Percentiles rank a stretch among this genome's conserved stretches.
These are phyloP conservation scores for Phyllostomus discolor DNA, from an alignment of 2,113 vertebrate genomes.

Conservation along the genomic window DNA sequence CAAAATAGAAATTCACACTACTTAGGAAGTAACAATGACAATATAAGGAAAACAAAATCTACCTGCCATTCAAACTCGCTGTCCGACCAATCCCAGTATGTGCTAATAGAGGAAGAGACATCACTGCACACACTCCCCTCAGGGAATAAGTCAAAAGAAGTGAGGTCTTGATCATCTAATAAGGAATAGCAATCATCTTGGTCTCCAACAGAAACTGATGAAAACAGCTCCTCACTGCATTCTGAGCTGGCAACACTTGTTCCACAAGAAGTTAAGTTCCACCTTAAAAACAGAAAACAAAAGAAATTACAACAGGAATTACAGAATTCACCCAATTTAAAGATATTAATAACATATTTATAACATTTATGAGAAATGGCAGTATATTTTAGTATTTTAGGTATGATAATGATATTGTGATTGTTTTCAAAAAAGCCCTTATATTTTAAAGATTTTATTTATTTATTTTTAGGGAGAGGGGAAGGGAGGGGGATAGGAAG, in stretches of 20 bases:
- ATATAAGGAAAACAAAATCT: slow-evolving; percentile 49
- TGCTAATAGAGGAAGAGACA: slow-evolving; percentile 98
- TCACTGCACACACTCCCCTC: slow-evolving; percentile 99
- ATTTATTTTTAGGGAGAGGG: no score
- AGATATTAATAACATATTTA: neutral
- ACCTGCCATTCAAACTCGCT: slow-evolving; percentile 99
- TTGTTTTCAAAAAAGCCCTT: slow-evolving; percentile 11
- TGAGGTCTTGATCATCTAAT: slow-evolving; percentile 96
- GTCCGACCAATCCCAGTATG: slow-evolving; percentile 99
- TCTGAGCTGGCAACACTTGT: slow-evolving; percentile 98
- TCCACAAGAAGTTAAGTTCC: slow-evolving; percentile 97
- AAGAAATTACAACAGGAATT: slow-evolving; percentile 50
- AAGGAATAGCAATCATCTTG: slow-evolving; percentile 98
- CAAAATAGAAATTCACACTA: slow-evolving; percentile 22
- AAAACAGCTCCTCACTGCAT: slow-evolving; percentile 98
- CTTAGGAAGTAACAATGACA: neutral
- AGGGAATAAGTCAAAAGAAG: slow-evolving; percentile 95
- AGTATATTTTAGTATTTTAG: neutral
- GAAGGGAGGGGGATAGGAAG: no score
- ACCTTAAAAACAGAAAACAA: slow-evolving; percentile 80
- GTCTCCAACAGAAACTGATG: slow-evolving; percentile 96
- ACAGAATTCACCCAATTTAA: neutral
- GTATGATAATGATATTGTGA: neutral
- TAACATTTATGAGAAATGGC: neutral
- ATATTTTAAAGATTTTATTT: neutral